Evolutionary conservation across 2,113 vertebrate species (phyloP).

Genomic region (Lophotis ruficrista): DNA sequence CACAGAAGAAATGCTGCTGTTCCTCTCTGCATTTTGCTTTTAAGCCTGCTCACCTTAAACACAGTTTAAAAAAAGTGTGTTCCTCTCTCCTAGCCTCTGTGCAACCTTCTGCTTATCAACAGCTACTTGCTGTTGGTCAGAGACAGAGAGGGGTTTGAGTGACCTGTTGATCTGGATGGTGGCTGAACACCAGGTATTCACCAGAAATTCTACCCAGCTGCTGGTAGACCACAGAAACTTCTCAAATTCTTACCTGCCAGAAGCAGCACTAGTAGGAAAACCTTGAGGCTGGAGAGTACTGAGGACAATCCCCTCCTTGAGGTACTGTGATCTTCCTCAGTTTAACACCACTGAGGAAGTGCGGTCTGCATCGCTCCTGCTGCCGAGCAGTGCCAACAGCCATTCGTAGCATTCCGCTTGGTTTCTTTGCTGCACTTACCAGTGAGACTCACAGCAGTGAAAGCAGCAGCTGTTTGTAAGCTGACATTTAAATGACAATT

Average conservation of each 20-base stretch:
- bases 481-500: conserved; percentile 44
- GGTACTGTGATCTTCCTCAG: neutral
- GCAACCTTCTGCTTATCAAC: neutral
- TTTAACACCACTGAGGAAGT: rapidly evolving
- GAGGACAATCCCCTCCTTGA: neutral
- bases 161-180: neutral
- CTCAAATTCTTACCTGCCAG: neutral
- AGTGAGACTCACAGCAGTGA: neutral
- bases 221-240: neutral
- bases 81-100: neutral
- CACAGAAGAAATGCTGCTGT: neutral
- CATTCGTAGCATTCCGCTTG: rapidly evolving
- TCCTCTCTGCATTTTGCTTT: neutral
- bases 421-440: neutral
- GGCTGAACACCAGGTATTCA: neutral
- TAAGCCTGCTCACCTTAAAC: neutral
- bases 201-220: neutral
- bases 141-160: neutral
- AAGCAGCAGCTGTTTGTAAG: neutral
- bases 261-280: neutral
- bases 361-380: neutral
- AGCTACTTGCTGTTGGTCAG: neutral
- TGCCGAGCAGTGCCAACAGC: neutral
- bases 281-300: neutral
- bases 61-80: neutral